phyloP scores from a whole-genome alignment of 2,888 invertebrate genomes.

The Drosophila paracracens region DNA sequence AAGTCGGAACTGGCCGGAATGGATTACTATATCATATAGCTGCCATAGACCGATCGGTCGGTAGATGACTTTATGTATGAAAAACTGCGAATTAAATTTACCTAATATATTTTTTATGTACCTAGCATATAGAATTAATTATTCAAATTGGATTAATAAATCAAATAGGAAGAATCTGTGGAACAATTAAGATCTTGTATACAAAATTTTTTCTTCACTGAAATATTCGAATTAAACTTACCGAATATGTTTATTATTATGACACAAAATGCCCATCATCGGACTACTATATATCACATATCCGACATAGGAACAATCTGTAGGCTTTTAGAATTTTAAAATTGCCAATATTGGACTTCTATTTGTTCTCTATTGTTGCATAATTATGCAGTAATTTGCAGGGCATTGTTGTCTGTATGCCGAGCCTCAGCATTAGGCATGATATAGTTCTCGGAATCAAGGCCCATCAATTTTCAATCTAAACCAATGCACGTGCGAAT shows the following conservation, averaged over 20 bases:
- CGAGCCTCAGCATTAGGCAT: constrained; percentile 22
- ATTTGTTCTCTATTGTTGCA: constrained; percentile 37
- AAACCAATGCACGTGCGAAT: constrained; percentile 77
- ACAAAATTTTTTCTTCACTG: not conserved
- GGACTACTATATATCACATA: not conserved
- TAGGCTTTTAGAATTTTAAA: not conserved
- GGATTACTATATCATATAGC: not conserved
- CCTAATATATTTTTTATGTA: not conserved
- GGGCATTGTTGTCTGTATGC: constrained; percentile 33
- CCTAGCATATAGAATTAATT: not conserved
- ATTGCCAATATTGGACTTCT: not conserved
- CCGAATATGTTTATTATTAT: not conserved
- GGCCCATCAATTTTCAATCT: constrained; percentile 60
- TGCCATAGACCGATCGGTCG: not conserved
- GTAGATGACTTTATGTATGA: not conserved
- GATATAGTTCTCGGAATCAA: constrained; percentile 50
- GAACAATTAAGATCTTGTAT: rapidly evolving
- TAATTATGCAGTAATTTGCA: constrained; percentile 49
- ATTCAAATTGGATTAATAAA: rapidly evolving
- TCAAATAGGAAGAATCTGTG: not conserved
- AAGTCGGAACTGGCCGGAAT: not conserved
- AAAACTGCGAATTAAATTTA: not conserved
- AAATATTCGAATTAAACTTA: not conserved
- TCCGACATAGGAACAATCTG: not conserved
- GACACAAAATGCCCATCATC: rapidly evolving